Evolutionary conservation across 2,888 invertebrate species (phyloP).

Genomic region (Steinernema hermaphroditum): DNA sequence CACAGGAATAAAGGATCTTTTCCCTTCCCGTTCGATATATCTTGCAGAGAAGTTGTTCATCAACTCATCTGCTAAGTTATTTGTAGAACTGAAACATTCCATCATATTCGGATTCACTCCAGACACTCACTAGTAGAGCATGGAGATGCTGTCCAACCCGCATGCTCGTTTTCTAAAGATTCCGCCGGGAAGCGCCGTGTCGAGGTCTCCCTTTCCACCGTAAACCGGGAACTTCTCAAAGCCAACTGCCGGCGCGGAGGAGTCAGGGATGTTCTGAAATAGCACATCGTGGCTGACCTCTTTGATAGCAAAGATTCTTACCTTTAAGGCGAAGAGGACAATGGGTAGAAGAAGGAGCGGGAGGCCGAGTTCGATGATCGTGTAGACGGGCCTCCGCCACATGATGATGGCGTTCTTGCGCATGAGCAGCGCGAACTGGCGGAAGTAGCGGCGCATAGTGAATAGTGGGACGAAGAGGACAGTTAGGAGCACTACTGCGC

Average conservation of each 20-base stretch:
- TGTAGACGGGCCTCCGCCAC: conserved; percentile 33
- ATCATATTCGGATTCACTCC: not conserved
- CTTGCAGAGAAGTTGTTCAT: conserved; percentile 1
- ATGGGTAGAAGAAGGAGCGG: not conserved
- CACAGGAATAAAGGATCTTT: not conserved
- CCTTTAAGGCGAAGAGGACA: not conserved
- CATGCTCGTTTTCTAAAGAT: not conserved
- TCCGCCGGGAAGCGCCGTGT: not conserved
- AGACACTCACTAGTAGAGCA: conserved; percentile 12
- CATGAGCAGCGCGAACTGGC: conserved; percentile 51
- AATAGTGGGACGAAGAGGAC: not conserved
- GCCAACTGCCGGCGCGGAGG: not conserved
- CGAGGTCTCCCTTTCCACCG: not conserved
- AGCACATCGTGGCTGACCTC: too few relatives aligned
- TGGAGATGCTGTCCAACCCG: not conserved
- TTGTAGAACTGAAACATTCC: not conserved
- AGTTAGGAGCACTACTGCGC: not conserved
- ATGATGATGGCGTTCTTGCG: conserved; percentile 58
- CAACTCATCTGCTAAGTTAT: not conserved
- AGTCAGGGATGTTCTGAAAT: not conserved
- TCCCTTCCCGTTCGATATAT: not conserved
- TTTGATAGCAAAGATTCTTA: not conserved
- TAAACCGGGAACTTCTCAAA: not conserved
- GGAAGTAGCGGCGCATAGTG: conserved; percentile 10
- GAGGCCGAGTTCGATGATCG: conserved; percentile 8